Conservation (phyloP, 2,797 vertebrate species). For the Silurus aristotelis region DNA sequence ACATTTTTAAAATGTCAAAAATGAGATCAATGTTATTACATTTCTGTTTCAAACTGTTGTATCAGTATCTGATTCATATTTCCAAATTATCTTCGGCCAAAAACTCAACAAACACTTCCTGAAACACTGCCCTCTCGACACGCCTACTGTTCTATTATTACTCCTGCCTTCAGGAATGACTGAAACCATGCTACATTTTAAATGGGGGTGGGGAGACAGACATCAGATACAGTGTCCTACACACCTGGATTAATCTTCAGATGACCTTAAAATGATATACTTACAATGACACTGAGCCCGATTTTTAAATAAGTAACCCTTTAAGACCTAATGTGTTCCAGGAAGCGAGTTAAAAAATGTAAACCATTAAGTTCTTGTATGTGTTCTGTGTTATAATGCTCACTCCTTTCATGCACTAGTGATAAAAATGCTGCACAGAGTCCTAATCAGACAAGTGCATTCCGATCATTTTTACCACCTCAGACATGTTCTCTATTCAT, state of each 20-base stretch:
- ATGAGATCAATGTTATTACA: not conserved
- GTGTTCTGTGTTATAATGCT: too few species aligned
- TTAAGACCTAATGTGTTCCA: not conserved
- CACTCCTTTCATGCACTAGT: not conserved
- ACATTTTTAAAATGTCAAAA: conserved; percentile 51
- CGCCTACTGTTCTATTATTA: not conserved
- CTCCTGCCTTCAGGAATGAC: not conserved
- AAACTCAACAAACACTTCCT: not conserved
- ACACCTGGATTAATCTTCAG: conserved; percentile 8
- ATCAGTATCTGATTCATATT: not conserved
- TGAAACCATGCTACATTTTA: not conserved
- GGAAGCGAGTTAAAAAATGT: not conserved
- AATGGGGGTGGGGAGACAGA: not conserved
- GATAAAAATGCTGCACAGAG: not conserved
- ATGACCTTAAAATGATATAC: conserved; percentile 2
- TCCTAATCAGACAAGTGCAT: not conserved
- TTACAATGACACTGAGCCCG: not conserved
- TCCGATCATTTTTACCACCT: not conserved
- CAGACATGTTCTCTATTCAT: not conserved
- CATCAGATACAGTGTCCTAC: conserved; percentile 9
- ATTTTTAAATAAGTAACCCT: not conserved
- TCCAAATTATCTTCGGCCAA: not conserved
- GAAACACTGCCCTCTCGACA: conserved; percentile 7
- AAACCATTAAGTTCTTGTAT: not conserved
- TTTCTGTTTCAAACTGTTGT: not conserved